These are phyloP conservation scores for Belonocnema kinseyi DNA, from an alignment of 1,140 invertebrate species.

Conservation along the genomic window DNA sequence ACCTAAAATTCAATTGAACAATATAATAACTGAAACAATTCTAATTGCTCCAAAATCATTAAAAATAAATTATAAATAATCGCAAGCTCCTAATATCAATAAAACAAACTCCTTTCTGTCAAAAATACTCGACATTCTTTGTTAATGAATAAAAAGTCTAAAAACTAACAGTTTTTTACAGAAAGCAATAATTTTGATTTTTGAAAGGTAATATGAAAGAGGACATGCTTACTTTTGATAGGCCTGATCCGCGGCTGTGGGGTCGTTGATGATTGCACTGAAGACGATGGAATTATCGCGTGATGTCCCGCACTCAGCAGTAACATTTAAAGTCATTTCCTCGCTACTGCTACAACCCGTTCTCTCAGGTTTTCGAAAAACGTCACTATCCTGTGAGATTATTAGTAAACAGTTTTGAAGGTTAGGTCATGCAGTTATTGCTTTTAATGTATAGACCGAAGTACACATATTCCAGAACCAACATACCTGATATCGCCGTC, in stretches of 20 bases:
- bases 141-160: too few relatives aligned
- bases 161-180: not conserved
- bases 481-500: conserved; percentile 72
- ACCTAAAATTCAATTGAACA: too few relatives aligned
- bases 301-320: conserved; percentile 70
- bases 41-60: too few relatives aligned
- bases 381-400: conserved; percentile 62
- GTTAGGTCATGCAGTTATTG: conserved; percentile 49
- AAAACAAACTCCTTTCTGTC: too few relatives aligned
- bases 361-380: conserved; percentile 64
- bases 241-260: conserved; percentile 69
- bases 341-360: conserved; percentile 63
- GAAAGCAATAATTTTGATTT: not conserved
- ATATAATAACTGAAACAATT: too few relatives aligned
- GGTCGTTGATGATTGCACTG: conserved; percentile 72
- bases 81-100: too few relatives aligned
- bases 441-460: not conserved
- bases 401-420: conserved; percentile 59
- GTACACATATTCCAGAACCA: not conserved
- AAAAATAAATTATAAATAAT: too few relatives aligned
- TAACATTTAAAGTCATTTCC: conserved; percentile 68
- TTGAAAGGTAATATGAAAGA: conserved; percentile 4
- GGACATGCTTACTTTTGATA: conserved; percentile 65
- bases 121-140: too few relatives aligned
- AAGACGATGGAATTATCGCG: conserved; percentile 73